Base-by-base conservation (phyloP, 2,888 invertebrate species). In the Hemaris fuciformis region DNA sequence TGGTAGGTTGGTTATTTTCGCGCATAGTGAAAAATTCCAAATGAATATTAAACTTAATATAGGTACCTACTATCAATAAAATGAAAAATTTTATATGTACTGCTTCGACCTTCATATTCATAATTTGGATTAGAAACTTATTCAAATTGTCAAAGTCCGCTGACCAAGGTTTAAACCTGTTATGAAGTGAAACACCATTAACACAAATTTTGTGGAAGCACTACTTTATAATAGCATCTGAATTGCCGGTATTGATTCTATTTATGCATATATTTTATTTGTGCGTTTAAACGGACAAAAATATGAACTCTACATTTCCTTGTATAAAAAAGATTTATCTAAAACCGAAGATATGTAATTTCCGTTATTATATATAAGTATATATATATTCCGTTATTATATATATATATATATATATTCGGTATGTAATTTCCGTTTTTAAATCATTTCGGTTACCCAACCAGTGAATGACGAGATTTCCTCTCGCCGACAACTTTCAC, bases 401-500 rank as follows among this genome's bases (percentile, higher is more conserved):
- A n/a, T n/a, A n/a, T n/a, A n/a, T n/a, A n/a, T n/a, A n/a, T n/a
- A n/a, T n/a, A n/a, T n/a, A 65, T 62, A 68, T 64, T 65, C 72
- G 72, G 67, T 72, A 72, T 77, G 74, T 82, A 80, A 82, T 81
- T 83, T 85, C 79, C 79, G 80, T 83, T 80, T 82, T 81, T 79
- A 79, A 84, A 84, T 77, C 71, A 78, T 83, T 82, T 85, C 81
- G 80, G 84, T 91, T 89, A 87, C 85, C 80, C 86, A 87, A 89
- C 81, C 64, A 75, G 81, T 81, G 81, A 85, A 81, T 85, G 84
- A 85, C 84, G 81, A 84, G 83, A 82, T 84, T 75, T 79, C 85
- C 82, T 85, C 87, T 85, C 84, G 80, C 78, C 79, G 72, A 78
- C 81, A 83, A 91, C 91, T 91, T 91, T 91, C 91, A 91, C 91